Percentiles rank a stretch among this genome's conserved stretches.
Evolutionary conservation across 1,140 invertebrate genomes (phyloP).

Genomic region (Brachionus plicatilis): DNA sequence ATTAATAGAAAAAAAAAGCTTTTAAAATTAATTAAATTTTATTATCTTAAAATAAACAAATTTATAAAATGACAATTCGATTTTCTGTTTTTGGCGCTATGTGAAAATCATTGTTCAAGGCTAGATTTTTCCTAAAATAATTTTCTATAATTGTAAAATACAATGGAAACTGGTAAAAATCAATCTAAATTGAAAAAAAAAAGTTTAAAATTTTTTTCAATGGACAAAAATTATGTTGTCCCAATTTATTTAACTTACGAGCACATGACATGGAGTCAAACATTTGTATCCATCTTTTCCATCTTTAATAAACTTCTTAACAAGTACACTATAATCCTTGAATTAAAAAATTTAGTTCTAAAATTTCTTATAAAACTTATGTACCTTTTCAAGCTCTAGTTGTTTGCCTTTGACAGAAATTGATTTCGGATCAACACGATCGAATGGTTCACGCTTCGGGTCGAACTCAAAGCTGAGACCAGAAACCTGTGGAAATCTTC

Average conservation of each 20-base stretch:
- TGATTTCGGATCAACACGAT: slow-evolving; percentile 61
- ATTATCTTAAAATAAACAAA: not conserved
- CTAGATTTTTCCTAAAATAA: not conserved
- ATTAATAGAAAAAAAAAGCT: not conserved
- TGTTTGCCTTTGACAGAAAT: not conserved
- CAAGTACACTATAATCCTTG: slow-evolving; percentile 1
- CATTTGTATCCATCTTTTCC: slow-evolving; percentile 37
- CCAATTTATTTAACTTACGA: not conserved
- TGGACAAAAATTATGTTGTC: not conserved
- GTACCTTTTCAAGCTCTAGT: slow-evolving; percentile 1
- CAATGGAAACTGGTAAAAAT: slow-evolving; percentile 5
- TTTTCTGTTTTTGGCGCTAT: not conserved
- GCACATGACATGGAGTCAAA: not conserved
- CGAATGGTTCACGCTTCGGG: slow-evolving; percentile 64
- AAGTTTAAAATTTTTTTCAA: too few species aligned
- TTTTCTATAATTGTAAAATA: slow-evolving; percentile 24
- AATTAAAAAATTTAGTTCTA: too few species aligned
- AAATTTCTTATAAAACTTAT: too few species aligned
- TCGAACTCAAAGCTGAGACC: slow-evolving; percentile 79
- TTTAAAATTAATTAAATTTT: not conserved
- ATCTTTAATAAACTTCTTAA: not conserved
- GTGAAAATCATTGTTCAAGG: not conserved
- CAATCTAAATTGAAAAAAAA: not conserved
- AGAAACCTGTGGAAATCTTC: slow-evolving; percentile 69
- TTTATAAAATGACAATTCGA: not conserved